Evolutionary conservation across 2,888 invertebrate genomes (phyloP).

Genomic region (Hirtodrosophila confusa): DNA sequence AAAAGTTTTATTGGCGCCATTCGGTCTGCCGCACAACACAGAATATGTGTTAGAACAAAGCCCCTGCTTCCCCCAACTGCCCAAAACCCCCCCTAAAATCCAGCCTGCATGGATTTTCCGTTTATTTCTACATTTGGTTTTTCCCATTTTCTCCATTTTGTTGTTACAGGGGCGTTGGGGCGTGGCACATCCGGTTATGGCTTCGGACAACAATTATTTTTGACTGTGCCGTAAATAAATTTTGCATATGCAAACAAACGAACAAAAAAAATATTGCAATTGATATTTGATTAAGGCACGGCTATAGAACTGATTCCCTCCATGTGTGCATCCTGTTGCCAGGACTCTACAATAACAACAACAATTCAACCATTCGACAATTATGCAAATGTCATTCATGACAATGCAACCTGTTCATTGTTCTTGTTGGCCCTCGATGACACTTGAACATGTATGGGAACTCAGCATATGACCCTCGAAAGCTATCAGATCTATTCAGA

Average conservation of each 20-base stretch:
- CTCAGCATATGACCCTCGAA: conserved; percentile 26
- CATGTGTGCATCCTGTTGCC: conserved; percentile 4
- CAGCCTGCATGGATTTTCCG: conserved; percentile 2
- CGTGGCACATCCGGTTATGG: conserved; percentile 35
- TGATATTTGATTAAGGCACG: conserved; percentile 44
- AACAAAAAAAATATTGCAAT: conserved; percentile 35
- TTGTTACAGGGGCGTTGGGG: conserved; percentile 36
- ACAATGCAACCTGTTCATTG: conserved; percentile 24
- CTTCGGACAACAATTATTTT: conserved; percentile 42
- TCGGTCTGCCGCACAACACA: conserved; percentile 66
- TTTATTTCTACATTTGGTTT: conserved; percentile 25
- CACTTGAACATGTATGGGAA: conserved; percentile 24
- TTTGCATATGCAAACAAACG: conserved; percentile 9
- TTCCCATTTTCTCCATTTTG: conserved; percentile 19
- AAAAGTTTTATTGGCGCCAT: conserved; percentile 76
- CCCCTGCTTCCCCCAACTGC: neutral
- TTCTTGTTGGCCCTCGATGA: conserved; percentile 3
- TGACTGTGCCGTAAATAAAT: conserved; percentile 24
- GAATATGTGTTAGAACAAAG: conserved; percentile 43
- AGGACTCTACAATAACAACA: conserved; percentile 2
- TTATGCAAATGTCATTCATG: conserved; percentile 51
- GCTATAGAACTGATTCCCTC: conserved; percentile 1
- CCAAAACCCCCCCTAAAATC: neutral
- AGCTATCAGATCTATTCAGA: conserved; percentile 25
- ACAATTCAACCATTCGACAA: conserved; percentile 17